Base-by-base conservation (phyloP, 1,140 invertebrate genomes). In the Drosophila jambulina region DNA sequence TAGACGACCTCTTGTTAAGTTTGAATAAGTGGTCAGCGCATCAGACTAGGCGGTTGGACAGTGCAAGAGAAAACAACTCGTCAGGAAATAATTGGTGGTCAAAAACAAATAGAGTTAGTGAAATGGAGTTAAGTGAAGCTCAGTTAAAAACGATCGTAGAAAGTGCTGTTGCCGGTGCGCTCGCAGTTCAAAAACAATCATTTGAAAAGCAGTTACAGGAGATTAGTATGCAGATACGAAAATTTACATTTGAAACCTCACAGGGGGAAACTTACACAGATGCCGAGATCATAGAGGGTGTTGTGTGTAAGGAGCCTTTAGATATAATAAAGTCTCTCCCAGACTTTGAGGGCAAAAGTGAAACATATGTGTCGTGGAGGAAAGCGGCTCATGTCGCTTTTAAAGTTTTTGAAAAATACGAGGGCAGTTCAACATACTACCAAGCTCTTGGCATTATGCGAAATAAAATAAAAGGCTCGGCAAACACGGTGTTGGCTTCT, bases 251-350 rank as follows among this genome's bases (percentile, higher is more conserved):
- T 19, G 32, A 63, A 15, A 53, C 46, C 34, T 34, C 46, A 53
- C 9, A 53, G 25, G 19, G 32, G 61, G 19, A 63, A 54, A n/a
- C 48, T 43, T 54, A 32, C 13, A 54, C 15, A 63, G 36, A 63
- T 63, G 25, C 36, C 15, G 48, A 40, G 10, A 53, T 63, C 10
- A 32, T 8, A 40, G 32, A 27, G 9, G 43, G 46, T 25, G 21
- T 70, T 38, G 3, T 54, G 10, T 80, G 63, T 46, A 62, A 78
- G 3, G 27, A 6, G 5, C 27, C 27, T 27, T 5, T 27, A 4
- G 79, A 78, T 60, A 59, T 78, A 21, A n/a, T 85, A 7, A 82
- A 85, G 27, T 80, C 42, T 17, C 8, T 80, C 1, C 45, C 64
- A 12, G 77, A 79, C 12, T 79, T 84, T 25, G 58, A 64, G 3